Conservation (phyloP, 2,888 invertebrate species). For the Xanthia icteritia region DNA sequence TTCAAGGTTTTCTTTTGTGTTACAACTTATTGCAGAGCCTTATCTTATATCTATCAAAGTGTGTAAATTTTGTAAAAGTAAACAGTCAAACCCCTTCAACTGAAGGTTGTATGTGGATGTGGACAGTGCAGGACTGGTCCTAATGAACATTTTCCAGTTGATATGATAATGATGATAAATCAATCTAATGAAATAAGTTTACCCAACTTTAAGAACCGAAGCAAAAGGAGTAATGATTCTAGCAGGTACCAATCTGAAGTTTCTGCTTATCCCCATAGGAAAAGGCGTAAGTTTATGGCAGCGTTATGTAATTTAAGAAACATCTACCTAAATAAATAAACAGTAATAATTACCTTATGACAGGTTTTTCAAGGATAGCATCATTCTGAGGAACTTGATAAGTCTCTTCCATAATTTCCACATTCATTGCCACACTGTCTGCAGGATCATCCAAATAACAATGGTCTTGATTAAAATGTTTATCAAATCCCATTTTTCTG, state of each 20-base stretch:
- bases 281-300: too few species aligned
- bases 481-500: conserved; percentile 65
- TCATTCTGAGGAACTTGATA: conserved; percentile 54
- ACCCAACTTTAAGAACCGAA: not conserved
- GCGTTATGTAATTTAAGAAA: not conserved
- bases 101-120: not conserved
- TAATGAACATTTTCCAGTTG: not conserved
- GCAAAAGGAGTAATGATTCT: not conserved
- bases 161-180: not conserved
- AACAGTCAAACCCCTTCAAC: not conserved
- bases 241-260: not conserved
- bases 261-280: too few species aligned
- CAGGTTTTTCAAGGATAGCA: conserved; percentile 59
- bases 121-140: not conserved
- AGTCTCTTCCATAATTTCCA: conserved; percentile 67
- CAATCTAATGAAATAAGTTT: not conserved
- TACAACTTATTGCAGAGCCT: not conserved
- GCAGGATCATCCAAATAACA: conserved; percentile 62
- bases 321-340: not conserved
- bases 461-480: conserved; percentile 61
- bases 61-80: not conserved
- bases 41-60: not conserved
- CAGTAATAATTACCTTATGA: conserved; percentile 39
- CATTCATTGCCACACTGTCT: conserved; percentile 66
- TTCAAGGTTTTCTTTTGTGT: not conserved